phyloP scores from a whole-genome alignment of 2,888 invertebrate species.

The Tuberolachnus salignus region DNA sequence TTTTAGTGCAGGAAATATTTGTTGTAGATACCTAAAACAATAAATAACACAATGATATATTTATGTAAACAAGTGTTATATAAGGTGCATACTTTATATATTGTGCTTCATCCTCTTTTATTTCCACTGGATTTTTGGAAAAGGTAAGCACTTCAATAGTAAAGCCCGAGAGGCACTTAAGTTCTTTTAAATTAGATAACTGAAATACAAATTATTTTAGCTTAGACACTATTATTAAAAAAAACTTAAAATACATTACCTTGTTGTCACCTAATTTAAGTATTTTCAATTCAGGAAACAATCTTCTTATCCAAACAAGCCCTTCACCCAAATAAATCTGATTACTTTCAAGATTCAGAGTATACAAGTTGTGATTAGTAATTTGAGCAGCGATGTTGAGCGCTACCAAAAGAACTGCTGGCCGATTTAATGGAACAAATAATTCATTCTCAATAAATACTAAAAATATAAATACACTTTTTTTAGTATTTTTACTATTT shows the following conservation, averaged over 20 bases:
- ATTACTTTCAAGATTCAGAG: constrained; percentile 17
- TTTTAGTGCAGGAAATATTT: constrained; percentile 31
- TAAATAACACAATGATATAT: not conserved
- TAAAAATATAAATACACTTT: constrained; percentile 16
- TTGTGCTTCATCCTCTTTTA: not conserved
- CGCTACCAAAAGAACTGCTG: constrained; percentile 14
- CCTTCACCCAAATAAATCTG: constrained; percentile 18
- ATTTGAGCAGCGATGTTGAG: constrained; percentile 14
- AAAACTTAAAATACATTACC: constrained; percentile 7
- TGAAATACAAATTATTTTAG: not conserved
- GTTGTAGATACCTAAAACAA: constrained; percentile 18
- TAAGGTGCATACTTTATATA: not conserved
- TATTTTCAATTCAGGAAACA: constrained; percentile 28
- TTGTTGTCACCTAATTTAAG: not conserved
- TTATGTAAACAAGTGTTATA: not conserved
- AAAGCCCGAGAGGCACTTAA: not conserved
- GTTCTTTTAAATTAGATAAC: not conserved
- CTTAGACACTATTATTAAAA: not conserved
- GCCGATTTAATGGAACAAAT: constrained; percentile 23
- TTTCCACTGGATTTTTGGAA: not conserved
- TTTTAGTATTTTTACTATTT: not conserved
- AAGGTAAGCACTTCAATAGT: constrained; percentile 20
- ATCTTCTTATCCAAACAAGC: constrained; percentile 31
- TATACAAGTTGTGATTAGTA: constrained; percentile 5
- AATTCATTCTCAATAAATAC: constrained; percentile 33